Percentiles rank a stretch among this genome's conserved stretches.
phyloP scores from a whole-genome alignment of 2,113 vertebrate species.

The Larimichthys crocea region DNA sequence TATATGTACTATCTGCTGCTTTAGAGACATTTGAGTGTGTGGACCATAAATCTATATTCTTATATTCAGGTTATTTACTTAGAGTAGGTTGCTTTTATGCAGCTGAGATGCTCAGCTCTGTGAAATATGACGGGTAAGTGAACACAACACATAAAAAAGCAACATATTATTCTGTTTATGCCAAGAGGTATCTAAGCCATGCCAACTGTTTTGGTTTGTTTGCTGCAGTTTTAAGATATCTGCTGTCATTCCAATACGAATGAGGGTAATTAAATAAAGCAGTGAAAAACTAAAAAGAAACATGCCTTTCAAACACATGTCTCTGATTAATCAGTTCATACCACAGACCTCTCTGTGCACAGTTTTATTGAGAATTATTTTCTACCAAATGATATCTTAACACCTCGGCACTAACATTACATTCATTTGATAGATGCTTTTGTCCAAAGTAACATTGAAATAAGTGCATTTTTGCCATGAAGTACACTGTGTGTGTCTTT shows the following conservation, averaged over 20 bases:
- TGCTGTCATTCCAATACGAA: background rate
- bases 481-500: background rate
- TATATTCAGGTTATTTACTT: background rate
- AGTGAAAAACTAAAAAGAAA: background rate
- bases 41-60: background rate
- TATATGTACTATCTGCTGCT: slow-evolving; percentile 8
- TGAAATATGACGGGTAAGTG: background rate
- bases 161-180: background rate
- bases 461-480: background rate
- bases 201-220: background rate
- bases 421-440: background rate
- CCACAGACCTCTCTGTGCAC: background rate
- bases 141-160: background rate
- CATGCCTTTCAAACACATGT: background rate
- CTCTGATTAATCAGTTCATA: background rate
- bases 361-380: background rate
- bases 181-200: background rate
- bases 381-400: background rate
- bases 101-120: background rate
- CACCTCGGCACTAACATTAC: background rate
- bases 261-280: background rate
- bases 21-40: no score
- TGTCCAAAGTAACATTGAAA: background rate
- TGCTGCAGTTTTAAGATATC: slow-evolving; percentile 7
- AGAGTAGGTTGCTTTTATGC: background rate